Conservation (phyloP, 2,797 vertebrate genomes). For the Eptatretus atami region DNA sequence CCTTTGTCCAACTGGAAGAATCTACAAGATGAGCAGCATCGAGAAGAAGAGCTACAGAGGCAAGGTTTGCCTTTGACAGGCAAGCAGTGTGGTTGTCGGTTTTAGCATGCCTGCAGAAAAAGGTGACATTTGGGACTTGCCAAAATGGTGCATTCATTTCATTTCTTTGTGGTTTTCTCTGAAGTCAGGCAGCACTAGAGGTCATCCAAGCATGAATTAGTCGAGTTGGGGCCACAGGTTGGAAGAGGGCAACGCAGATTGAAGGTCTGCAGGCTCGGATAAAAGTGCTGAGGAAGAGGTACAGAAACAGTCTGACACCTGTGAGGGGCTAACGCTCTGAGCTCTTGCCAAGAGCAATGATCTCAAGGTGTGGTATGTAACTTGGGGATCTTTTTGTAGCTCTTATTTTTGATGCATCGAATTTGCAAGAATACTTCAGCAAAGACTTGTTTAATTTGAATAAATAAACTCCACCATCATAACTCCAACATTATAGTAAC, state of each 20-base stretch:
- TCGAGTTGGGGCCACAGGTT: constrained; percentile 25
- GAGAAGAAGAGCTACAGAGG: constrained; percentile 26
- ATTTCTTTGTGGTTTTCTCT: constrained; percentile 12
- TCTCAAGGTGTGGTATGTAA: constrained; percentile 31
- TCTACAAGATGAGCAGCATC: constrained; percentile 32
- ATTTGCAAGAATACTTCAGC: no score
- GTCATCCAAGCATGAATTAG: constrained; percentile 27
- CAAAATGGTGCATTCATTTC: constrained; percentile 8
- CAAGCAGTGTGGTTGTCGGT: constrained; percentile 17
- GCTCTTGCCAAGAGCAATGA: constrained; percentile 49
- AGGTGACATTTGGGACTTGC: no score
- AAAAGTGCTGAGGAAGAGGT: constrained; percentile 24
- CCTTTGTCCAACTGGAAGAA: constrained; percentile 12
- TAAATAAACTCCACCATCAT: no score
- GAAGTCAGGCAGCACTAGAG: constrained; percentile 37
- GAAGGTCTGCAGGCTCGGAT: constrained; percentile 24
- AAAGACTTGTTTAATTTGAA: no score
- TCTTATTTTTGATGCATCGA: no score
- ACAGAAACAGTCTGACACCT: constrained; percentile 38
- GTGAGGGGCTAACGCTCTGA: constrained; percentile 79
- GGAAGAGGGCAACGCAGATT: constrained; percentile 21
- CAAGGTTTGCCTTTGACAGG: constrained; percentile 29
- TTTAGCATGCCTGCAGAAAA: not conserved
- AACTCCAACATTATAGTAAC: no score
- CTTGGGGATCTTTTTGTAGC: no score